Evolutionary conservation across 2,888 invertebrate species (phyloP).

Genomic region (Chloroclystis v-ata): DNA sequence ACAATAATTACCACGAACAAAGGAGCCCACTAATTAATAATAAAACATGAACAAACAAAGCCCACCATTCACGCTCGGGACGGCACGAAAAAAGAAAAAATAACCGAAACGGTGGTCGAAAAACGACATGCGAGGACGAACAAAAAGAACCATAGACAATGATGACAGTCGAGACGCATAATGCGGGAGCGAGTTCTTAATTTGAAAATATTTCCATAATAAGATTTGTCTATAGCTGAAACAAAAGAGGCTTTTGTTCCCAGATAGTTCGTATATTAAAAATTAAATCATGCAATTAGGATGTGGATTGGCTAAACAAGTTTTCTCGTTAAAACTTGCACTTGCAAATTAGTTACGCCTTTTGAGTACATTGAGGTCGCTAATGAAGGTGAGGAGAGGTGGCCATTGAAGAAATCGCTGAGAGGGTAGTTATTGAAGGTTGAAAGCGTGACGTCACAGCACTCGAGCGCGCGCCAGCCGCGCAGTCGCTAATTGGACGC

Average conservation of each 20-base stretch:
- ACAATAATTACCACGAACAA: constrained; percentile 78
- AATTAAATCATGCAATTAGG: constrained; percentile 64
- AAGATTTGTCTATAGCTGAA: constrained; percentile 76
- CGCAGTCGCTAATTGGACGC: constrained; percentile 76
- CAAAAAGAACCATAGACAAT: constrained; percentile 76
- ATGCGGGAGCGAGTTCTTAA: constrained; percentile 77
- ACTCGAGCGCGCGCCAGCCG: constrained; percentile 69
- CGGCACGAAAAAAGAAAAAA: constrained; percentile 67
- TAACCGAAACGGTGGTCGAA: constrained; percentile 77
- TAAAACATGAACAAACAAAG: constrained; percentile 77
- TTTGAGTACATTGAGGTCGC: constrained; percentile 70
- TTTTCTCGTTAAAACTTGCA: constrained; percentile 67
- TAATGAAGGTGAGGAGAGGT: constrained; percentile 72
- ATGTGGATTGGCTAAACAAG: constrained; percentile 65
- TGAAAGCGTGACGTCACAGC: constrained; percentile 76
- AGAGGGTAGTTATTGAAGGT: constrained; percentile 75
- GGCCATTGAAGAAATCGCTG: constrained; percentile 71
- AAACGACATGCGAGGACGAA: constrained; percentile 75
- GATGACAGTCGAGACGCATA: constrained; percentile 75
- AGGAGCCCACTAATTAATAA: constrained; percentile 77
- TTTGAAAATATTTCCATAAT: constrained; percentile 78
- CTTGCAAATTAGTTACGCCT: constrained; percentile 63
- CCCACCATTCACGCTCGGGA: constrained; percentile 72
- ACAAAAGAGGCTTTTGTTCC: constrained; percentile 72
- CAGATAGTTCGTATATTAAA: constrained; percentile 65